Evolutionary conservation across 2,113 vertebrate species (phyloP).

Genomic region (Hippocampus guttulatus): DNA sequence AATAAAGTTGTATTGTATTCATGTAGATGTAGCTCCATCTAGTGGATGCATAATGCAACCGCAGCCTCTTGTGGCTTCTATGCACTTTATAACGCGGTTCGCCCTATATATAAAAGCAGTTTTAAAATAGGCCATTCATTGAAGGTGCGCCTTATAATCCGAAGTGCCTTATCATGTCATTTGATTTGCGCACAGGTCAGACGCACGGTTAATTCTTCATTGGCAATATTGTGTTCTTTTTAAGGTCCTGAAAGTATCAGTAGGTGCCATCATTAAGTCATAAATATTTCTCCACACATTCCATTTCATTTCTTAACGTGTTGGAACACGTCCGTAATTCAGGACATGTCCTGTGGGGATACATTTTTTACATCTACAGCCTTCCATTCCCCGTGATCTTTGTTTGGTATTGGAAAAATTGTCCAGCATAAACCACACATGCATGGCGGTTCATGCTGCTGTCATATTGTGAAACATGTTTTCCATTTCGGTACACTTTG

Average conservation of each 20-base stretch:
- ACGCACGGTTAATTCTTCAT: too few relatives aligned
- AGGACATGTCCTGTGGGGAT: background rate
- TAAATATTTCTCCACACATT: background rate
- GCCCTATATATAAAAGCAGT: too few relatives aligned
- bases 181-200: too few relatives aligned
- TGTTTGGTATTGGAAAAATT: conserved; percentile 40
- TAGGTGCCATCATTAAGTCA: background rate
- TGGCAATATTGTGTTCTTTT: background rate
- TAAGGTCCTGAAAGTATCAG: background rate
- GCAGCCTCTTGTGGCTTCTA: too few relatives aligned
- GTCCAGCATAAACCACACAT: background rate
- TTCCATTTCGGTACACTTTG: conserved; percentile 44
- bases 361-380: background rate
- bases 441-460: conserved; percentile 7
- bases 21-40: too few relatives aligned
- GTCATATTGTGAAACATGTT: conserved; percentile 46
- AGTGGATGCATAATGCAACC: too few relatives aligned
- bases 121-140: too few relatives aligned
- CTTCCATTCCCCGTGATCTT: background rate
- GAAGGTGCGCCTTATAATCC: too few relatives aligned
- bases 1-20: too few relatives aligned
- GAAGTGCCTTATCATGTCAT: too few relatives aligned
- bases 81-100: too few relatives aligned
- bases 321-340: background rate
- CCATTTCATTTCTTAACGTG: background rate